These are phyloP conservation scores for Bufo gargarizans DNA, from an alignment of 2,113 vertebrate genomes.

Conservation along the genomic window DNA sequence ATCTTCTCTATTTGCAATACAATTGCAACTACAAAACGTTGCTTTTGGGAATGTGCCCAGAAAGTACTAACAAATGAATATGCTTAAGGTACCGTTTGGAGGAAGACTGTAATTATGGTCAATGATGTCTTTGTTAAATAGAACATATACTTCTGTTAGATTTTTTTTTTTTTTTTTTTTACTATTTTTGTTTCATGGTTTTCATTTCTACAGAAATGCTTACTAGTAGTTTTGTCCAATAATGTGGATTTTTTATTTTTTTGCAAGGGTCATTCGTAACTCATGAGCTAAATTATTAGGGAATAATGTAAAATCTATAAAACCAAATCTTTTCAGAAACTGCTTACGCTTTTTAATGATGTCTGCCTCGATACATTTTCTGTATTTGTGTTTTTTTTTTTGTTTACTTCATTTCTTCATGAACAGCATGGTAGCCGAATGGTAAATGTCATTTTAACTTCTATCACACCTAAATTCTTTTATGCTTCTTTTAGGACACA, in stretches of 20 bases:
- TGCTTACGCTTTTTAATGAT: neutral
- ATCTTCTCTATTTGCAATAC: neutral
- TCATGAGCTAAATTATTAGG: neutral
- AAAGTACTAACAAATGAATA: constrained; percentile 19
- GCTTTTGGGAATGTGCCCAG: constrained; percentile 14
- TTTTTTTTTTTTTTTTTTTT: neutral
- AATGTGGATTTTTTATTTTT: neutral
- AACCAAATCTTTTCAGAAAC: neutral
- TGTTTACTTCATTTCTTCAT: neutral
- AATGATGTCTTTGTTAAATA: constrained; percentile 21
- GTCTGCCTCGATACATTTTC: neutral
- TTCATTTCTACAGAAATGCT: neutral
- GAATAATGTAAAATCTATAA: neutral
- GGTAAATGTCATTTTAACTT: too few species aligned
- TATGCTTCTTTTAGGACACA: too few species aligned
- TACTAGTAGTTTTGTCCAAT: neutral
- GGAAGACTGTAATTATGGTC: constrained; percentile 28
- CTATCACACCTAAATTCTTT: neutral
- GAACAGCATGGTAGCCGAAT: neutral
- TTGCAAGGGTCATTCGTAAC: neutral
- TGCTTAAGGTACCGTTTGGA: neutral
- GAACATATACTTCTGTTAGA: neutral
- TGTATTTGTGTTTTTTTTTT: neutral
- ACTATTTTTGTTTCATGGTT: constrained; percentile 20
- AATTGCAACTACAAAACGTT: neutral